phyloP scores from a whole-genome alignment of 2,797 vertebrate genomes.

The Hypotaenidia philippensis region DNA sequence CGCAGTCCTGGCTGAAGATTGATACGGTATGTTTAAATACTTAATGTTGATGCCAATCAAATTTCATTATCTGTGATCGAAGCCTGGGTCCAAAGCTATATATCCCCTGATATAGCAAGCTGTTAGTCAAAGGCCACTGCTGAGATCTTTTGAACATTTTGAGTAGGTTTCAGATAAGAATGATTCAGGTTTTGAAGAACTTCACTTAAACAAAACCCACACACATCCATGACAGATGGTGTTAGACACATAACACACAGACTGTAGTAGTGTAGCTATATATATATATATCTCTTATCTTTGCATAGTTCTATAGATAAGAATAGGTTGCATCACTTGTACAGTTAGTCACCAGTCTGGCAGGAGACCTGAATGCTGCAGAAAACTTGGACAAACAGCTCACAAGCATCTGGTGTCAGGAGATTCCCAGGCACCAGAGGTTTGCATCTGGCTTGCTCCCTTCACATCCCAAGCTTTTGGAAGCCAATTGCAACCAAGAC shows the following conservation, averaged over 20 bases:
- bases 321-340: not conserved
- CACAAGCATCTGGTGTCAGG: not conserved
- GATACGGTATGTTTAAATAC: not conserved
- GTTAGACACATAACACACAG: slow-evolving; percentile 9
- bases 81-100: not conserved
- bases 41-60: not conserved
- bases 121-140: not conserved
- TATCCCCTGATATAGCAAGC: not conserved
- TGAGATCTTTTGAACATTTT: not conserved
- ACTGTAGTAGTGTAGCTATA: slow-evolving; percentile 20
- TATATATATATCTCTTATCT: not conserved
- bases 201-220: slow-evolving; percentile 33
- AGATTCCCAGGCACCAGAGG: not conserved
- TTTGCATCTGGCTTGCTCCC: not conserved
- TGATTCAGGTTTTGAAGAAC: slow-evolving; percentile 41
- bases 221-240: slow-evolving; percentile 11
- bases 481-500: not conserved
- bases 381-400: not conserved
- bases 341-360: not conserved
- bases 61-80: not conserved
- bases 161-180: slow-evolving; percentile 27
- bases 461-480: not conserved
- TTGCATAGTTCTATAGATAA: not conserved
- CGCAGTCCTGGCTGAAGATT: not conserved
- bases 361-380: not conserved